phyloP scores from a whole-genome alignment of 1,140 invertebrate genomes.

The Aphaenogaster floridana region DNA sequence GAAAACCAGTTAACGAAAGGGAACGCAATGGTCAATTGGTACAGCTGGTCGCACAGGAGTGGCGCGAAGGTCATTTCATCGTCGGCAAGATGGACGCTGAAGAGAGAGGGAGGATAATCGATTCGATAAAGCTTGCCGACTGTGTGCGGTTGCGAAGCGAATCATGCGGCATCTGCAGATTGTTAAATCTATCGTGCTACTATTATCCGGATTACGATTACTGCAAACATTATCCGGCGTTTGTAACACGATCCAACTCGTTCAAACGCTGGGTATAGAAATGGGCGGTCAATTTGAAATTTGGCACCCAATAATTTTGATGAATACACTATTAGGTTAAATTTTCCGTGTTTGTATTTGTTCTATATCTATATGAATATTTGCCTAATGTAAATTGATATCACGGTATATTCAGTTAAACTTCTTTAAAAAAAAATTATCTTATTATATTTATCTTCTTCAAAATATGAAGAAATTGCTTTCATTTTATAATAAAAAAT shows the following conservation, averaged over 20 bases:
- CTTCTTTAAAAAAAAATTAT: background rate
- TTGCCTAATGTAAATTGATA: background rate
- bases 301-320: conserved; percentile 43
- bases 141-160: conserved; percentile 2
- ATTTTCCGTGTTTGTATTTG: background rate
- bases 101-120: background rate
- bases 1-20: conserved; percentile 38
- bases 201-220: conserved; percentile 46
- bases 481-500: background rate
- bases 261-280: background rate
- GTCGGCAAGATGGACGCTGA: background rate
- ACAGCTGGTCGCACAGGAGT: conserved; percentile 1
- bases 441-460: background rate
- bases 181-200: conserved; percentile 28
- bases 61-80: conserved; percentile 42
- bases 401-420: background rate
- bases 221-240: conserved; percentile 47
- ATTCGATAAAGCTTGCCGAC: conserved; percentile 5
- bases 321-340: background rate
- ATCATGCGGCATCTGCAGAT: conserved; percentile 29
- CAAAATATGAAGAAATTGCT: background rate
- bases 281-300: conserved; percentile 24
- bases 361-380: background rate
- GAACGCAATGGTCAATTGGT: conserved; percentile 20
- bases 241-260: conserved; percentile 29